phyloP scores from a whole-genome alignment of 2,888 invertebrate species.

The Agriopis aurantiaria region DNA sequence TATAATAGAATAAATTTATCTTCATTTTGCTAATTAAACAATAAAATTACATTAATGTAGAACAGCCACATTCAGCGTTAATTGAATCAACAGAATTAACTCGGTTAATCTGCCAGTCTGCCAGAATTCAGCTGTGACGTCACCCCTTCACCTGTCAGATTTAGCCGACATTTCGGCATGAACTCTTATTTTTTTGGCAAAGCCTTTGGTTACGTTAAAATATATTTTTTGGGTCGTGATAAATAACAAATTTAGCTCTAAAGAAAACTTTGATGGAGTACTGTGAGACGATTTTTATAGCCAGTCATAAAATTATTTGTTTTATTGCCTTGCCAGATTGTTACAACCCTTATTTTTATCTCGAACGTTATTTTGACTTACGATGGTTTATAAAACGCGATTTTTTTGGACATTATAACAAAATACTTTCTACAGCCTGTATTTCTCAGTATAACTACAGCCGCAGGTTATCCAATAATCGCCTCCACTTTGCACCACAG shows the following conservation, averaged over 20 bases:
- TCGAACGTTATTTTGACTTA: constrained; percentile 4
- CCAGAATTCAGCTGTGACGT: constrained; percentile 29
- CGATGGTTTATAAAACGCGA: neutral
- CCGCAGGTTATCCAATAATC: neutral
- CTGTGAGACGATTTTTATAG: constrained; percentile 14
- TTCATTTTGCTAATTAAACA: constrained; percentile 16
- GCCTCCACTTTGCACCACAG: neutral
- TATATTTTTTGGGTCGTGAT: constrained; percentile 1
- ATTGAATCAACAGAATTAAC: constrained; percentile 33
- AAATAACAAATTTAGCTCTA: constrained; percentile 4
- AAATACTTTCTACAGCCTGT: neutral
- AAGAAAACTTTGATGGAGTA: constrained; percentile 8
- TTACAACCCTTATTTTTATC: constrained; percentile 16
- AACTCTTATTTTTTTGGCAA: constrained; percentile 8
- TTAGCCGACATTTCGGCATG: constrained; percentile 15
- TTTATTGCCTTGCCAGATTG: constrained; percentile 20
- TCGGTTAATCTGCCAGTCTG: constrained; percentile 24
- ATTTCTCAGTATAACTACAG: too few relatives aligned
- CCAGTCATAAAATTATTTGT: constrained; percentile 16
- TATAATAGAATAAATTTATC: constrained; percentile 9
- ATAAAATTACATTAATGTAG: constrained; percentile 21
- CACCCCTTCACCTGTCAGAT: constrained; percentile 43
- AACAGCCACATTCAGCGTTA: constrained; percentile 18
- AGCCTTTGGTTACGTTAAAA: neutral
- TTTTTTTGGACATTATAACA: neutral